Evolutionary conservation across 2,888 invertebrate genomes (phyloP), one percentile per base, ranked within the genome.

Genomic region (Cephus rjabovi): DNA sequence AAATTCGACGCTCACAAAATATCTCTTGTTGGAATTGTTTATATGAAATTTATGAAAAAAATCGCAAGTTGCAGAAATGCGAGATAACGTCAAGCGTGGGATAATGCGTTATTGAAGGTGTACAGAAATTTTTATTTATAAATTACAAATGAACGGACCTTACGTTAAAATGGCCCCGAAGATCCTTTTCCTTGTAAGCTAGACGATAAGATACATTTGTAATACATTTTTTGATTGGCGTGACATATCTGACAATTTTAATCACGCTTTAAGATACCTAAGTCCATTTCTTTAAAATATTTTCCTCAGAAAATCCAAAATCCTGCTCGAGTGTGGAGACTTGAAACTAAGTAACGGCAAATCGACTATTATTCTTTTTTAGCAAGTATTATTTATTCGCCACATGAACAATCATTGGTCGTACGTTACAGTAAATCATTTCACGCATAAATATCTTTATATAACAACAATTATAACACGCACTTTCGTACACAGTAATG

Each of bases 161-260:
- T 56, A 56, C 40, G 40, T 56, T 56, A 23, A 56, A 56, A 56
- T 56, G 40, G 40, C 40, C 2, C 40, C 40, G 23, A 56, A 56
- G 40, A 56, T 56, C 40, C 23, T 56, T 56, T 81, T 75, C 78
- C 79, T 79, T 81, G 77, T 81, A 80, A 79, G 71, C 79, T 80
- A 81, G 77, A 68, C 68, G 56, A 31, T 81, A 78, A 80, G 79
- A 34, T 69, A 76, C 76, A 80, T 81, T 81, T 81, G 77, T 80
- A 81, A 81, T 81, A 81, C 80, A 81, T 23, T 80, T 81, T 81
- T 80, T 74, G 74, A 81, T 80, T 79, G 80, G 78, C 77, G 79
- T 81, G 77, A 81, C 79, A 77, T 76, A n/a, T 69, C 40, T 73
- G 73, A 75, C 40, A 15, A 9, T 56, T 56, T 56, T 56, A 23